Conservation (phyloP, 2,113 vertebrate species). For the Ctenodactylus gundi region DNA sequence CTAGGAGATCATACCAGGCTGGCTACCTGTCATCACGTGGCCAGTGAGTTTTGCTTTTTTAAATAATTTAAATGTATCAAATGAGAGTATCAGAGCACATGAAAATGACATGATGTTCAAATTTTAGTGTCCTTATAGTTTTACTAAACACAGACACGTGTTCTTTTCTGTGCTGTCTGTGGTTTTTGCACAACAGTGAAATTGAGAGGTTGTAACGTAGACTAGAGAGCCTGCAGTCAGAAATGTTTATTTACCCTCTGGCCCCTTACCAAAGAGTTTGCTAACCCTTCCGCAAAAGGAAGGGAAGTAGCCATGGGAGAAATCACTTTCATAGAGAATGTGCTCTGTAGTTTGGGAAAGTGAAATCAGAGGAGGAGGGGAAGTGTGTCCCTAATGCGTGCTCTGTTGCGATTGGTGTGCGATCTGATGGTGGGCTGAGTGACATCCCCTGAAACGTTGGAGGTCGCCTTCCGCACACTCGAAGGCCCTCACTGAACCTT, state of each 20-base stretch:
- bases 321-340: background rate
- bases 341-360: background rate
- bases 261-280: conserved; percentile 7
- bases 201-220: background rate
- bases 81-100: background rate
- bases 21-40: background rate
- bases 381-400: background rate
- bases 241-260: conserved; percentile 14
- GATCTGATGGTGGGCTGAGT: background rate
- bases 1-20: background rate
- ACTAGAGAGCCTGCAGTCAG: background rate
- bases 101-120: conserved; percentile 11
- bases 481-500: background rate
- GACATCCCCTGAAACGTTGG: background rate
- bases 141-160: background rate
- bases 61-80: background rate
- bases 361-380: background rate
- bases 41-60: background rate
- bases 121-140: background rate
- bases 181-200: background rate
- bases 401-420: background rate
- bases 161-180: background rate
- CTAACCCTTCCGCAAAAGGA: background rate
- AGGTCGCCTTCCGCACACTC: background rate
- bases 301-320: background rate